Conservation (phyloP, 2,113 vertebrate species). For the Parus major region DNA sequence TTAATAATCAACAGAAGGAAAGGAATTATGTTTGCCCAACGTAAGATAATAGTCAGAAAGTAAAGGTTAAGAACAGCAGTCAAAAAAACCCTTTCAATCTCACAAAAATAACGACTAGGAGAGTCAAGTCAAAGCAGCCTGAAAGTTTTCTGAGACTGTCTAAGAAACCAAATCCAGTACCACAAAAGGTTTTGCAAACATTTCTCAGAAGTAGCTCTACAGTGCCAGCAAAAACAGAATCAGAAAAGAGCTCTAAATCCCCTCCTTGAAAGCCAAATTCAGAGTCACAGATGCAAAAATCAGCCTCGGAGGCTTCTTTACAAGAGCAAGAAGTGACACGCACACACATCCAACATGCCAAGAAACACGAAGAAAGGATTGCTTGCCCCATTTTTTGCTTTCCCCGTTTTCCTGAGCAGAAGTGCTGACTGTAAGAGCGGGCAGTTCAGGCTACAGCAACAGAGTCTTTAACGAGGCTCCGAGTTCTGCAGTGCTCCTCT, state of each 20-base stretch:
- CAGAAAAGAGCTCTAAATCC: background rate
- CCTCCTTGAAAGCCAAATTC: background rate
- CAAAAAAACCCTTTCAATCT: background rate
- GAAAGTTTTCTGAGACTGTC: background rate
- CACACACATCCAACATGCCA: no score
- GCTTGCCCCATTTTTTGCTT: background rate
- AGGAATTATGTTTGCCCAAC: background rate
- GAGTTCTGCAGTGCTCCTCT: background rate
- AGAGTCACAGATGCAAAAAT: background rate
- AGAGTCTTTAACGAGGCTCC: background rate
- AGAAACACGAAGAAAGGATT: fast-evolving
- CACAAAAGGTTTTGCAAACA: background rate
- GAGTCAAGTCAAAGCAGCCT: background rate
- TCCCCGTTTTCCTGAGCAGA: background rate
- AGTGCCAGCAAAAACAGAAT: background rate
- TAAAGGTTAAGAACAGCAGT: background rate
- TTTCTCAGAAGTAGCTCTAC: background rate
- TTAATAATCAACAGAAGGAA: background rate
- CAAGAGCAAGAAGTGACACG: background rate
- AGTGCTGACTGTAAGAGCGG: background rate
- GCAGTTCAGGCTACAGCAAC: background rate
- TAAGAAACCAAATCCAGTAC: background rate
- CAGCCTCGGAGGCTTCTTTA: background rate
- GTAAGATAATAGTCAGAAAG: background rate
- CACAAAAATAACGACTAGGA: background rate